These are phyloP conservation scores for Echiichthys vipera DNA, from an alignment of 2,797 vertebrate genomes.

Conservation along the genomic window DNA sequence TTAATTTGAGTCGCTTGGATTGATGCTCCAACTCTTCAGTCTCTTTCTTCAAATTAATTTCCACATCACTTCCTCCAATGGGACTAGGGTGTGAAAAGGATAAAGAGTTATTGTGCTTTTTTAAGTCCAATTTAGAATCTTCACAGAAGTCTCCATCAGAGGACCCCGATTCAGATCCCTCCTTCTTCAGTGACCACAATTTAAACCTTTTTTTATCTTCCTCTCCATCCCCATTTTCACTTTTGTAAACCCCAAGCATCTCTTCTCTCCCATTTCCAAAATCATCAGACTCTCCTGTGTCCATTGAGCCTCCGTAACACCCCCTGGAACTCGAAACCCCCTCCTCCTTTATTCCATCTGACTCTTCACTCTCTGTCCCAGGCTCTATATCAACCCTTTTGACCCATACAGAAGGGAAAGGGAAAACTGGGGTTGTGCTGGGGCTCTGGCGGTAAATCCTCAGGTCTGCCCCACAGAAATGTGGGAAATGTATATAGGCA, in stretches of 20 bases:
- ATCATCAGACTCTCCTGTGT: constrained; percentile 44
- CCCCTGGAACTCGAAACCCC: constrained; percentile 19
- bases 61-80: constrained; percentile 22
- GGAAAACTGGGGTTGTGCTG: constrained; percentile 88
- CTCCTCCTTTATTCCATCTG: constrained; percentile 51
- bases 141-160: constrained; percentile 58
- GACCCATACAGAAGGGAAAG: constrained; percentile 85
- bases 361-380: constrained; percentile 49
- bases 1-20: constrained; percentile 44
- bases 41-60: constrained; percentile 54
- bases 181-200: constrained; percentile 51
- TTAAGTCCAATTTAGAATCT: constrained; percentile 61
- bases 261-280: constrained; percentile 41
- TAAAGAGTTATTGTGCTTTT: constrained; percentile 45
- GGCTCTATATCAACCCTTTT: constrained; percentile 67
- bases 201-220: constrained; percentile 34
- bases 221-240: constrained; percentile 52
- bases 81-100: constrained; percentile 28
- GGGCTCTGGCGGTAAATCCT: constrained; percentile 96
- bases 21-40: constrained; percentile 40
- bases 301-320: constrained; percentile 27
- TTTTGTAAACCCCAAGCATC: constrained; percentile 42
- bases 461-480: constrained; percentile 98
- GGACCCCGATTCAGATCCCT: constrained; percentile 55
- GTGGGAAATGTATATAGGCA: constrained; percentile 97